Base-by-base conservation (phyloP, 2,888 invertebrate genomes). In the Xylota segnis region DNA sequence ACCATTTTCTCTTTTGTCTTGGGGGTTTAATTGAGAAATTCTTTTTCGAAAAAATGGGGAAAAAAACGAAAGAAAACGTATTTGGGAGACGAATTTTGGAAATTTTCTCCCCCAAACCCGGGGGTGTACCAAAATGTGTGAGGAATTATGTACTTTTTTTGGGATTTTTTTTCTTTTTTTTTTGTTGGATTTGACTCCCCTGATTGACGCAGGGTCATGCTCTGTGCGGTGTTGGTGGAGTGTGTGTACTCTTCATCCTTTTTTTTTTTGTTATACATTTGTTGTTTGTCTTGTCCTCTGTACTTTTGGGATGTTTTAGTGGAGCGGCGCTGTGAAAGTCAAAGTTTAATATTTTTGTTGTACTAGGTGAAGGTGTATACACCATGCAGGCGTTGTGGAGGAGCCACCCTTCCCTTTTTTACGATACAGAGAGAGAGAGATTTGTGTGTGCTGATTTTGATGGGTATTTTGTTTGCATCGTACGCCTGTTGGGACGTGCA, bases 1-100 rank as follows among this genome's bases (percentile, higher is more conserved):
- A 84, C 84, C 84, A 84, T 84, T 84, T 84, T 84, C 84, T 84
- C 84, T 84, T 84, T 84, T 84, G 84, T 84, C 84, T 84, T 45
- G 37, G 45, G 54, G 52, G 45, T 52, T 75, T 75, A 75, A 84
- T 75, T 79, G 56, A 65, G 52, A 58, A 76, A 52, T 61, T 71
- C 37, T 58, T 56, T 59, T 71, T 75, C 58, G 47, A 54, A 66
- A n/a, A n/a, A n/a, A n/a, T n/a, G n/a, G n/a, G n/a, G n/a, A n/a
- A n/a, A n/a, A n/a, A 77, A 68, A 65, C 47, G 52, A 70, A 71
- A 23, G 23, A 23, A 23, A 23, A 23, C 23, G 23, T 2, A 52
- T 61, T 14, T 52, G 18, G 16, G 12, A 2, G 63, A n/a, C 18
- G 5, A 40, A 34, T 68, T 52, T 32, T 12, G 50, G 29, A 16